These are phyloP conservation scores for Strigops habroptila DNA, from an alignment of 2,113 vertebrate genomes.

Conservation along the genomic window DNA sequence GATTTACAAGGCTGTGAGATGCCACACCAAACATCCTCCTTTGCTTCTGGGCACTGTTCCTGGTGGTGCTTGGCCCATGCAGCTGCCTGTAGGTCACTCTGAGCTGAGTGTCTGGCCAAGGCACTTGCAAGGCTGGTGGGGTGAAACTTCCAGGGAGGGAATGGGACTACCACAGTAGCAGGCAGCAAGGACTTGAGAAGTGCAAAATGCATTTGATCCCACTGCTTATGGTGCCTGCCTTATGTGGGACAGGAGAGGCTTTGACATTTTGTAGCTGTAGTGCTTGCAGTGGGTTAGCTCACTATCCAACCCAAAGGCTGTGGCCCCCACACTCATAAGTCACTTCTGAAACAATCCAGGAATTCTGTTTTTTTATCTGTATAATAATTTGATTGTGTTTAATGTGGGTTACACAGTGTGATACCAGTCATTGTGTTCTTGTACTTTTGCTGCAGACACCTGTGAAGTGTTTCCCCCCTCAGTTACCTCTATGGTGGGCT, in stretches of 20 bases:
- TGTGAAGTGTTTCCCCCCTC: neutral
- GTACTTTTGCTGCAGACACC: neutral
- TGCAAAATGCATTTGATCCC: neutral
- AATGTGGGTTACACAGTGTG: neutral
- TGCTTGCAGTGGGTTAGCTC: neutral
- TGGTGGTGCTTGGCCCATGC: too few relatives aligned
- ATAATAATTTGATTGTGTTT: rapidly evolving
- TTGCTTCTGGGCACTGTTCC: neutral
- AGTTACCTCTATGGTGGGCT: neutral
- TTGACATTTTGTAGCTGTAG: neutral
- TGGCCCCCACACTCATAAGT: neutral
- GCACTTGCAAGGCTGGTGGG: rapidly evolving
- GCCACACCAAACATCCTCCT: rapidly evolving
- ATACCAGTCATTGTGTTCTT: neutral
- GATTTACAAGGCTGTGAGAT: neutral
- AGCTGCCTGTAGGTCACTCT: neutral
- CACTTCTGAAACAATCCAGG: neutral
- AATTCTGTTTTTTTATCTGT: neutral
- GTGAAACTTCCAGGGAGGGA: rapidly evolving
- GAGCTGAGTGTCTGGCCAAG: neutral
- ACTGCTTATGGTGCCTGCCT: neutral
- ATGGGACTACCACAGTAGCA: rapidly evolving
- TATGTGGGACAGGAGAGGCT: rapidly evolving
- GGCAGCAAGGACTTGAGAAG: neutral
- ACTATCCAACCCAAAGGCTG: rapidly evolving